These are phyloP conservation scores for Galeopsomyia nigrocyanea DNA, from an alignment of 2,888 invertebrate genomes.

Conservation along the genomic window DNA sequence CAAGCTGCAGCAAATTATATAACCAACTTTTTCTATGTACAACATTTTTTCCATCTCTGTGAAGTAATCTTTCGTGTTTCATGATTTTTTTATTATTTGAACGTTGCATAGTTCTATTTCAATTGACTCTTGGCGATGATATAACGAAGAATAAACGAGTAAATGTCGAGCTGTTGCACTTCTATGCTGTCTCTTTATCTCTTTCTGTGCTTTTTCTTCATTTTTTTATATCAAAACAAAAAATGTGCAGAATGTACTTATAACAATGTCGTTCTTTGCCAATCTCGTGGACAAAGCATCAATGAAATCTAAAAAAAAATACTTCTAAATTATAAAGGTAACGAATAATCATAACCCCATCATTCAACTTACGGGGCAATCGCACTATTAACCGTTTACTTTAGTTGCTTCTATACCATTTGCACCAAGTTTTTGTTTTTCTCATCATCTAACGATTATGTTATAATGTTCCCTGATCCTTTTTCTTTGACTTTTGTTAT, in stretches of 20 bases:
- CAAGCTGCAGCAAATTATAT: slow-evolving; percentile 25
- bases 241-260: slow-evolving; percentile 43
- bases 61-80: slow-evolving; percentile 18
- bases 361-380: slow-evolving; percentile 24
- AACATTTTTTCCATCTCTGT: slow-evolving; percentile 24
- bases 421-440: slow-evolving; percentile 34
- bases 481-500: slow-evolving; percentile 30
- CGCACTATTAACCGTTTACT: slow-evolving; percentile 22
- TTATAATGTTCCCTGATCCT: slow-evolving; percentile 30
- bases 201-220: slow-evolving; percentile 17
- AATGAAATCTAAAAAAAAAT: slow-evolving; percentile 9
- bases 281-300: slow-evolving; percentile 25
- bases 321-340: slow-evolving; percentile 12
- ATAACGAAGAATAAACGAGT: slow-evolving; percentile 2
- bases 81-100: slow-evolving; percentile 19
- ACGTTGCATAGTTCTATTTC: slow-evolving; percentile 19
- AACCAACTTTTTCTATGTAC: slow-evolving; percentile 15
- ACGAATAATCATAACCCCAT: slow-evolving; percentile 9
- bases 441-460: slow-evolving; percentile 20
- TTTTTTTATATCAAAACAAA: slow-evolving; percentile 14
- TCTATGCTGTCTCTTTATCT: slow-evolving; percentile 26
- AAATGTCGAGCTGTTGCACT: slow-evolving; percentile 10
- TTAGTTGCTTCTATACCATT: slow-evolving; percentile 26
- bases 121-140: slow-evolving; percentile 25
- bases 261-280: slow-evolving; percentile 33